Conservation (phyloP, 2,888 invertebrate species). For the Andrena hattorfiana region DNA sequence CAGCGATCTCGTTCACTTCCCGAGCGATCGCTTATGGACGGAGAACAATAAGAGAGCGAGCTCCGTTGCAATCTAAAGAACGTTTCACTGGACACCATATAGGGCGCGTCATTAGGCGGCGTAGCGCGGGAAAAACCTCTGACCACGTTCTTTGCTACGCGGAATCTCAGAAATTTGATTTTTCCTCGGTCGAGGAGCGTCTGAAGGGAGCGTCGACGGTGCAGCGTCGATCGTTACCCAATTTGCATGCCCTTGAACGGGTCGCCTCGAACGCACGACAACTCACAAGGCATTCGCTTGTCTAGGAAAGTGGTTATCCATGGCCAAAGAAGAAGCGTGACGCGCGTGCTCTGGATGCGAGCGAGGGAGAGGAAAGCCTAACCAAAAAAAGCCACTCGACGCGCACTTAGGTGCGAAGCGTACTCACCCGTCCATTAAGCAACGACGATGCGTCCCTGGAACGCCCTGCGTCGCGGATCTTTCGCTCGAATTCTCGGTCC, state of each 20-base stretch:
- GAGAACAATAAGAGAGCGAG: neutral
- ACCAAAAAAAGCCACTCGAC: constrained; percentile 34
- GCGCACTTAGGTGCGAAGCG: constrained; percentile 43
- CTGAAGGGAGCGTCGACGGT: neutral
- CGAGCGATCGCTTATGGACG: neutral
- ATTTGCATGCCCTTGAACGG: neutral
- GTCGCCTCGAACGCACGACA: no score
- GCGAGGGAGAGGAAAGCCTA: neutral
- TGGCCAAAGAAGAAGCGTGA: neutral
- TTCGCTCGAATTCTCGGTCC: neutral
- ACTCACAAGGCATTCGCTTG: neutral
- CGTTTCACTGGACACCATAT: constrained; percentile 27
- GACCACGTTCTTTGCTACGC: neutral
- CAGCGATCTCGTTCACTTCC: neutral
- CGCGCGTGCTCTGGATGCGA: neutral
- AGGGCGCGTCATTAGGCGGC: constrained; percentile 34
- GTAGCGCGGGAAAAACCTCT: constrained; percentile 60
- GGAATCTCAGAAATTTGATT: neutral
- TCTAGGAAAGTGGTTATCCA: neutral
- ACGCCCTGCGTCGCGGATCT: constrained; percentile 61
- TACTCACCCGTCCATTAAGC: constrained; percentile 72
- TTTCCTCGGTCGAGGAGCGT: neutral
- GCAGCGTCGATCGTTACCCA: neutral
- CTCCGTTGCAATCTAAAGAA: neutral
- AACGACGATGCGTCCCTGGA: constrained; percentile 42